Base-by-base conservation (phyloP, 2,113 vertebrate genomes). In the Hoplias malabaricus region DNA sequence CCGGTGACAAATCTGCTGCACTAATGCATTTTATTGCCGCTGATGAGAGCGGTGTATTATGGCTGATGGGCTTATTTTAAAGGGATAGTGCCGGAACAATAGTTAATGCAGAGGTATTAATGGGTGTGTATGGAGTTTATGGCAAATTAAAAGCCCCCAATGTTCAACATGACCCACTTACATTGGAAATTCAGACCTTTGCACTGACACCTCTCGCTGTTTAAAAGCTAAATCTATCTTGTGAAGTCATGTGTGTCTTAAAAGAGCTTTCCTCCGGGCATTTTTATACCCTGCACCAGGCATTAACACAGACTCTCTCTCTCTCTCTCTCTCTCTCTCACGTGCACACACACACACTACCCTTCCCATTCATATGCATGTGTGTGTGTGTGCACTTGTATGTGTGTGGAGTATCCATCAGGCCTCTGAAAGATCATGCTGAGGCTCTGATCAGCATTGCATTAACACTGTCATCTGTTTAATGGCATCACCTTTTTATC, bases 141-240 rank as follows among this genome's bases (percentile, higher is more conserved):
- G 88, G 88, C 88, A 87, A 92, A 93, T 91, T 90, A 91, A 92
- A 90, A 88, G 88, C 89, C 87, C 91, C 88, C 88, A 90, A 90
- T 90, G 90, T 91, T 91, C 89, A 91, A 88, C 84, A 88, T 88
- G 86, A 85, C 82, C 86, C 89, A 87, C 89, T 90, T 90, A 89
- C 85, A 89, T 85, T 86, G 86, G 86, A 89, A 88, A 89, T 87
- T 85, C 86, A 87, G 83, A 90, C 88, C 88, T 90, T 88, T 88
- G 88, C 87, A 82, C 86, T 78, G 84, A 72, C 86, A 90, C 86
- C 83, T 87, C 79, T 71, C 69, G 67, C 79, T 86, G 87, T 89
- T 90, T 91, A 92, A 92, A 91, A 89, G 90, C 89, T 77, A 88
- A 89, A 92, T 93, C 87, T 90, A 88, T 92, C 91, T 92, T 92